Base-by-base conservation (phyloP, 1,140 invertebrate genomes). In the Eufriesea mexicana region DNA sequence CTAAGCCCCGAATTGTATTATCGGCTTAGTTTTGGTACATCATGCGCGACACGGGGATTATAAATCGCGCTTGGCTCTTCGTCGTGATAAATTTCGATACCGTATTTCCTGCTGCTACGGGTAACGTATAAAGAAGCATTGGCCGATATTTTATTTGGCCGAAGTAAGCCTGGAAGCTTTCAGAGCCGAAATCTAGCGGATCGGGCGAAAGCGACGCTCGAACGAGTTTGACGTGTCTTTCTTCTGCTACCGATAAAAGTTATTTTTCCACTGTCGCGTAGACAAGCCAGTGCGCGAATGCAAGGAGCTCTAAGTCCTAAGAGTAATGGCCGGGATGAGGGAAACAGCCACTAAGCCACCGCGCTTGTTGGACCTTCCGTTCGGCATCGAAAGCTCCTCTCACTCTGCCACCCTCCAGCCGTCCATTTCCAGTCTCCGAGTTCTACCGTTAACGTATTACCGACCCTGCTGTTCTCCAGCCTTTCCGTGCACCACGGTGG, bases 321-420 rank as follows among this genome's bases (percentile, higher is more conserved):
- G 80, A 89, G 76, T 89, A 89, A 89, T 88, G 74, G 81, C 68
- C 61, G 14, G 73, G 81, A 84, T 86, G 61, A 89, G 66, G 84
- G 76, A 47, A 64, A 54, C 71, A 70, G 78, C 84, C 59, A 83
- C 72, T 89, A 89, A 89, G 84, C 77, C 70, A 77, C 77, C 86
- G 61, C 57, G 57, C 57, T 86, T 86, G 84, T 86, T 61, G 87
- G 79, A 76, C 67, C 76, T 88, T 86, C 80, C 79, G 76, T 83
- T 73, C 71, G 75, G 77, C 84, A 86, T 83, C 70, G 76, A 66
- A 61, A 89, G 54, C 84, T 71, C 47, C 62, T 51, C 77, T 62
- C 71, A 25, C 45, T 14, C 20, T 61, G n/a, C 57, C 57, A 55
- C 23, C 25, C 66, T 61, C 74, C 23, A 28, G 23, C 14, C 78